Percentiles rank a stretch among this genome's conserved stretches.
Evolutionary conservation across 92 coral and sea anemone species (phyloP).

Genomic region (Phenganax marumi): DNA sequence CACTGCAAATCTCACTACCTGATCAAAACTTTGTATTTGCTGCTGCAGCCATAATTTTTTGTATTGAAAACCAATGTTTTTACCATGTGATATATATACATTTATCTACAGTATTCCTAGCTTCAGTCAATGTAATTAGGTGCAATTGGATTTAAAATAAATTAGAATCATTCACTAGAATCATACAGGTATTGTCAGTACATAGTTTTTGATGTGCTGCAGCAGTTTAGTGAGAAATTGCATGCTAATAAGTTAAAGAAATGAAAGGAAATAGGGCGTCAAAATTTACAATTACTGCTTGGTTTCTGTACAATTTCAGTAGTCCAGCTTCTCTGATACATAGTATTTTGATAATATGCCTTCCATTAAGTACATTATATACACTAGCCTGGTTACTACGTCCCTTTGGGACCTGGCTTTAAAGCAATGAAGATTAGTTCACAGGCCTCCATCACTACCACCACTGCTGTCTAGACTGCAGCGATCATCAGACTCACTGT

Average conservation of each 20-base stretch:
- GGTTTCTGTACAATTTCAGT: slow-evolving; percentile 5
- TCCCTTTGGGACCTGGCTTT: not conserved
- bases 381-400: not conserved
- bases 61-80: not conserved
- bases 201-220: not conserved
- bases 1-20: not conserved
- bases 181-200: not conserved
- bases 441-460: slow-evolving; percentile 94
- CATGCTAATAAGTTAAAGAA: too few relatives aligned
- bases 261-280: too few relatives aligned
- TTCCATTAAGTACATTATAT: slow-evolving; percentile 23
- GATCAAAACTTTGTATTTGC: too few relatives aligned
- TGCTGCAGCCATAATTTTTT: not conserved
- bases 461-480: slow-evolving; percentile 85
- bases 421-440: slow-evolving; percentile 53
- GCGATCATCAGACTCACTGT: slow-evolving; percentile 93
- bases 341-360: slow-evolving; percentile 9
- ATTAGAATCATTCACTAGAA: not conserved
- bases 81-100: not conserved
- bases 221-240: not conserved
- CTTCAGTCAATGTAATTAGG: not conserved
- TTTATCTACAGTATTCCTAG: not conserved
- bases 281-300: not conserved
- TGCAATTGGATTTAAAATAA: not conserved
- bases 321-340: slow-evolving; percentile 26